Evolutionary conservation across 2,888 invertebrate species (phyloP).

Genomic region (Chrysopilus asiliformis): DNA sequence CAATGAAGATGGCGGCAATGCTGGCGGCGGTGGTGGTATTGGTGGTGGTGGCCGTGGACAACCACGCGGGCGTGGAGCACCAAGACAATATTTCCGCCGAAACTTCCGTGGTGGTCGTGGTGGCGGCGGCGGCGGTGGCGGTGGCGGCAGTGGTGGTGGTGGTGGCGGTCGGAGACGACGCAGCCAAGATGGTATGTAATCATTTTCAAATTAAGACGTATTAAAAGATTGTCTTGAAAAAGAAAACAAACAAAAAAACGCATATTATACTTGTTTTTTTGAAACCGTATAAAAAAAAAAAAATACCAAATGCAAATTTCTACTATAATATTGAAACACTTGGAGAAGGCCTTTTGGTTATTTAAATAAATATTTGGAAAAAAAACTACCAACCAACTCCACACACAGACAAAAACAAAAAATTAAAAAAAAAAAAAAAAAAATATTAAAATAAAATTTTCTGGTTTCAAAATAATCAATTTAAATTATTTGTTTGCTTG

Average conservation of each 20-base stretch:
- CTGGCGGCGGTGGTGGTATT: constrained; percentile 23
- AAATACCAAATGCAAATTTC: not conserved
- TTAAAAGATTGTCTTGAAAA: too few species aligned
- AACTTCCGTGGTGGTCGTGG: constrained; percentile 52
- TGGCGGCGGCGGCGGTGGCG: constrained; percentile 21
- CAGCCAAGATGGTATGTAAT: constrained; percentile 24
- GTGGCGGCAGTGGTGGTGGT: constrained; percentile 25
- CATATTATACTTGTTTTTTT: not conserved
- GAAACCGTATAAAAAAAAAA: constrained; percentile 1
- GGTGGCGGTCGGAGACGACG: constrained; percentile 22
- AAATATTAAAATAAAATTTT: too few species aligned
- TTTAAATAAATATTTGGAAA: not conserved
- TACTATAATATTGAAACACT: not conserved
- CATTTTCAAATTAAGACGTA: too few species aligned
- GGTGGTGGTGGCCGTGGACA: constrained; percentile 34
- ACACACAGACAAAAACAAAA: too few species aligned
- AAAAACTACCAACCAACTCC: too few species aligned
- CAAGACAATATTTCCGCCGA: constrained; percentile 57
- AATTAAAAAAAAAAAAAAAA: too few species aligned
- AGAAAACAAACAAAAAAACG: too few species aligned
- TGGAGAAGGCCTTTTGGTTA: not conserved
- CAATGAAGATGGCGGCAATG: constrained; percentile 29
- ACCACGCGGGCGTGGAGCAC: too few species aligned
- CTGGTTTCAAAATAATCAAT: too few species aligned
- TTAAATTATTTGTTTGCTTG: too few species aligned